Evolutionary conservation across 2,797 vertebrate species (phyloP).

Genomic region (Leuciscus waleckii): DNA sequence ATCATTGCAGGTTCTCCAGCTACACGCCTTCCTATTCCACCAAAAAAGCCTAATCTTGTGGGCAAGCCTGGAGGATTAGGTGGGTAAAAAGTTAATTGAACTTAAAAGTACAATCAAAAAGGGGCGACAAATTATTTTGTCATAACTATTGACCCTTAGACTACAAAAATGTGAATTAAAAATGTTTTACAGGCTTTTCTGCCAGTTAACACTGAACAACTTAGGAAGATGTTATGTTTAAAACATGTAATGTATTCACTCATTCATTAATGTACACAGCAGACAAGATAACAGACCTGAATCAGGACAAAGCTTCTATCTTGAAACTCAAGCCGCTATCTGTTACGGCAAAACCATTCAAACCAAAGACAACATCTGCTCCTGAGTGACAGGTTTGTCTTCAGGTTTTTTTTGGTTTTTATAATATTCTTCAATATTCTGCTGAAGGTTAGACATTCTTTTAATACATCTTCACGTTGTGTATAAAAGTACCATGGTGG

Average conservation of each 20-base stretch:
- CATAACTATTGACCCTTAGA: neutral
- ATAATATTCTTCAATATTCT: neutral
- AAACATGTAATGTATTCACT: neutral
- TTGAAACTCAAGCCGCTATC: conserved; percentile 64
- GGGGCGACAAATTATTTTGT: neutral
- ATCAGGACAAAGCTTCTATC: conserved; percentile 66
- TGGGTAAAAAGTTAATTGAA: conserved; percentile 50
- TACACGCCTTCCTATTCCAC: conserved; percentile 50
- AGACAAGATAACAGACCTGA: conserved; percentile 70
- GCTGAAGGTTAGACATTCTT: neutral
- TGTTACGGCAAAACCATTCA: conserved; percentile 70
- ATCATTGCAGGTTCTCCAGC: conserved; percentile 68
- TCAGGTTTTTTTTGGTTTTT: neutral
- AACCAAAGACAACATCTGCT: conserved; percentile 56
- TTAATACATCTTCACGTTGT: neutral
- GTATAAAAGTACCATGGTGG: neutral
- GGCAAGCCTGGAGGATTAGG: conserved; percentile 70
- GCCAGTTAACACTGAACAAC: neutral
- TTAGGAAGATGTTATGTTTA: neutral
- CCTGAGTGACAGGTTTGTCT: conserved; percentile 45
- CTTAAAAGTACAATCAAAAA: neutral
- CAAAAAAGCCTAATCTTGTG: conserved; percentile 73
- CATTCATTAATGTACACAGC: neutral
- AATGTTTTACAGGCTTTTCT: neutral
- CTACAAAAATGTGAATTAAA: neutral